Conservation (phyloP, 1,140 invertebrate species). For the Drosophila rufa region DNA sequence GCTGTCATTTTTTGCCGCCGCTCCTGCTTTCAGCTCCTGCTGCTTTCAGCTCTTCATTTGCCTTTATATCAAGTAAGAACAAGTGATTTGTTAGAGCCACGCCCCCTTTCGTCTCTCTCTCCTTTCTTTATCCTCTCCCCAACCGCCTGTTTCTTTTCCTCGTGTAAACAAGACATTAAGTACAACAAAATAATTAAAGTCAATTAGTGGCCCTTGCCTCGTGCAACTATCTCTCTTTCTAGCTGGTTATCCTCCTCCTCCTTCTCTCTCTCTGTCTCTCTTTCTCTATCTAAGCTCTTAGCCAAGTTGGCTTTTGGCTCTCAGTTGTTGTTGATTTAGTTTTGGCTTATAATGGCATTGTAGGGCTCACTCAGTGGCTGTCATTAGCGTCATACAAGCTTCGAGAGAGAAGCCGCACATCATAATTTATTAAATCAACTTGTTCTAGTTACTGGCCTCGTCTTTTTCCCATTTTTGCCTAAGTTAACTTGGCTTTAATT, state of each 20-base stretch:
- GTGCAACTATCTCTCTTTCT: constrained; percentile 33
- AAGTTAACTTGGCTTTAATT: not conserved
- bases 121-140: not conserved
- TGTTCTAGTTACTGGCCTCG: not conserved
- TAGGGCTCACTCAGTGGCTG: constrained; percentile 29
- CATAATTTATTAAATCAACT: constrained; percentile 57
- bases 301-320: constrained; percentile 33
- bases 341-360: constrained; percentile 63
- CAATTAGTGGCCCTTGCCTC: constrained; percentile 75
- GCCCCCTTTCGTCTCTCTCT: constrained; percentile 23
- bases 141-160: constrained; percentile 15
- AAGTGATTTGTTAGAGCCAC: constrained; percentile 55
- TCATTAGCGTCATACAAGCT: constrained; percentile 41
- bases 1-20: constrained; percentile 15
- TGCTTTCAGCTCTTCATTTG: constrained; percentile 35
- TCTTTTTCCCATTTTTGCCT: not conserved
- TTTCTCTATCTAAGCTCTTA: not conserved
- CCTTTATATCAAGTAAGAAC: constrained; percentile 29
- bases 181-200: constrained; percentile 84
- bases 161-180: constrained; percentile 77
- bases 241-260: constrained; percentile 3
- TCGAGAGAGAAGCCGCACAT: constrained; percentile 20
- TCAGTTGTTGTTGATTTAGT: constrained; percentile 63
- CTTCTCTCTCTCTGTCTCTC: not conserved
- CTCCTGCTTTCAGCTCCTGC: not conserved